These are phyloP conservation scores for Clytia hemisphaerica DNA, from an alignment of 30 jellyfish, hydroid and myxozoan genomes.

Conservation along the genomic window DNA sequence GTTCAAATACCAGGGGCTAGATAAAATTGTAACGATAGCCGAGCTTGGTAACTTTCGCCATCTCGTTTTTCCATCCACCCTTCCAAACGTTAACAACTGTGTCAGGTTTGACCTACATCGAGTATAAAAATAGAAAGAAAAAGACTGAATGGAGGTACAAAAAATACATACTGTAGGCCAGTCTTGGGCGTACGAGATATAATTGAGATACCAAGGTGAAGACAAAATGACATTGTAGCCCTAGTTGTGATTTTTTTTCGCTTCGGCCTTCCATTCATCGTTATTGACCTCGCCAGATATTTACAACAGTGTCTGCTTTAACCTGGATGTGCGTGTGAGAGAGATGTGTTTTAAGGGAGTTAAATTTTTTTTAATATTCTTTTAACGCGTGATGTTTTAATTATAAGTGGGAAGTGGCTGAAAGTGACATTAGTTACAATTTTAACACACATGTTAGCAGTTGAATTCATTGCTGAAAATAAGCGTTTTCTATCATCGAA, in stretches of 20 bases:
- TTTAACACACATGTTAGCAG: too few relatives aligned
- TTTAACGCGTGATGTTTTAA: too few relatives aligned
- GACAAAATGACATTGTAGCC: constrained; percentile 17
- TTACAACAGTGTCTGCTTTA: constrained; percentile 17
- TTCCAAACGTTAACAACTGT: constrained; percentile 87
- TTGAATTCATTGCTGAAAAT: too few relatives aligned
- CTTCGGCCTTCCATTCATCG: constrained; percentile 14
- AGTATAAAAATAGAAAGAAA: background rate
- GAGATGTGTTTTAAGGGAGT: too few relatives aligned
- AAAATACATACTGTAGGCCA: constrained; percentile 24
- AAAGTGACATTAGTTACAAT: too few relatives aligned
- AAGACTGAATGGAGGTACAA: background rate
- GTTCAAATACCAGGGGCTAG: constrained; percentile 86
- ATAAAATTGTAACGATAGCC: constrained; percentile 64
- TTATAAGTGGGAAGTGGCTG: too few relatives aligned
- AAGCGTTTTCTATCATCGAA: too few relatives aligned
- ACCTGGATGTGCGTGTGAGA: background rate
- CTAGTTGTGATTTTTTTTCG: background rate
- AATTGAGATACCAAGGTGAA: constrained; percentile 24
- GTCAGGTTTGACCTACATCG: constrained; percentile 73
- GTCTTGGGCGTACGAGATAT: constrained; percentile 26
- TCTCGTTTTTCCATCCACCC: constrained; percentile 92
- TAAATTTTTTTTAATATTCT: too few relatives aligned
- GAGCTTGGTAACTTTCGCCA: constrained; percentile 51
- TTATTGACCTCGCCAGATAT: constrained; percentile 16